Base-by-base conservation (phyloP, 2,797 vertebrate species). In the Rhinophrynus dorsalis region DNA sequence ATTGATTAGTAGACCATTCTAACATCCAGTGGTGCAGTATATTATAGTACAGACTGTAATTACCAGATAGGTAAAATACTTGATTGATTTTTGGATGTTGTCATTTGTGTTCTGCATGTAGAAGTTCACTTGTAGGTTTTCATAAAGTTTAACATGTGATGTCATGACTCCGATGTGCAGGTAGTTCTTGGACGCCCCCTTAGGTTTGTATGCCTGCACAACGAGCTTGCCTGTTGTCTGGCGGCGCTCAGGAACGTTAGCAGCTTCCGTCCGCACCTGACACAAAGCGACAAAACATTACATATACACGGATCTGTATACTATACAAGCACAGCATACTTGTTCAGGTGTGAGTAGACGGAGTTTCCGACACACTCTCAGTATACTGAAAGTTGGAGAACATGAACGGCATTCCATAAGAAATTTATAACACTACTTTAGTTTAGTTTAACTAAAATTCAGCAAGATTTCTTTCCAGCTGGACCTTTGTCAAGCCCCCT, bases 41-140 rank as follows among this genome's bases (percentile, higher is more conserved):
- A n/a, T n/a, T n/a, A n/a, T n/a, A n/a, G n/a, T n/a, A n/a, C n/a
- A n/a, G n/a, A n/a, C n/a, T n/a, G n/a, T 20, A 6, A 1, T 78
- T 75, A 96, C 95, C 86, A 97, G 70, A 73, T 91, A 94, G 52
- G 93, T 94, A 75, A 94, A 86, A 50, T 89, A 79, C 0, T 0
- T 1, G 45, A 89, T 85, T n/a, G 1, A 59, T 47, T 0, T 74
- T 29, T 68, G 18, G 3, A 32, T 24, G 0, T 0, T 0, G 0
- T 47, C 10, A 2, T 0, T 64, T 15, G n/a, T 76, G 4, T 56
- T 76, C 17, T 78, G 86, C 18, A 94, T 55, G 65, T 81, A 78
- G 70, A 95, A 88, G 72, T 85, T 84, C 17, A 96, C 3, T 0
- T 76, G 70, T 1, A 95, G 15, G 6, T 79, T 85, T 1, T 88